Percentiles rank a stretch among this genome's conserved stretches.
Evolutionary conservation across 2,113 vertebrate genomes (phyloP).

Genomic region (Rhinolophus ferrumequinum): DNA sequence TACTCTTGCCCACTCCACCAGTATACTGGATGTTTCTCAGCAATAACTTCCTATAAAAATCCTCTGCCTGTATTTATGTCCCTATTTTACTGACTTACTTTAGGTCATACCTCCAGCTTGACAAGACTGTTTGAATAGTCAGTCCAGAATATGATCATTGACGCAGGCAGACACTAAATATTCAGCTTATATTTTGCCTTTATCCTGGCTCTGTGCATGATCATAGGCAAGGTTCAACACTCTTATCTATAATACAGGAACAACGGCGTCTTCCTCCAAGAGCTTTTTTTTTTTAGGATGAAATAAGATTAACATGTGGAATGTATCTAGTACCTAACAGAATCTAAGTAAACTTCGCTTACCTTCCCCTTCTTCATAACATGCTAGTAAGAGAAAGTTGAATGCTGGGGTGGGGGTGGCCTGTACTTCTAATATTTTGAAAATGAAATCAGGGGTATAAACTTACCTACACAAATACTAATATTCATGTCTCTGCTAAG

Average conservation of each 20-base stretch:
- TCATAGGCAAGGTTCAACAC: not conserved
- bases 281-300: not conserved
- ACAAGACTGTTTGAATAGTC: not conserved
- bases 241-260: not conserved
- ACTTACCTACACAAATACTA: not conserved
- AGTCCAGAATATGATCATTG: not conserved
- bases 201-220: not conserved
- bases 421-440: not conserved
- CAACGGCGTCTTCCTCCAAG: not conserved
- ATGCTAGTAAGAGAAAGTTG: not conserved
- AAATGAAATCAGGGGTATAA: not conserved
- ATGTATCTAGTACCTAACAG: not conserved
- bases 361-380: not conserved
- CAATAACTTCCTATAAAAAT: not conserved
- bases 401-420: not conserved
- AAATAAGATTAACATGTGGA: not conserved
- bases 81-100: not conserved
- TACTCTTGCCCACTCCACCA: not conserved
- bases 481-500: not conserved
- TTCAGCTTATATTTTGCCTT: not conserved
- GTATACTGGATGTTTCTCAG: not conserved
- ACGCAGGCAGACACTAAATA: not conserved
- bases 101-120: not conserved
- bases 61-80: not conserved
- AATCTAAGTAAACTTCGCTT: not conserved